Evolutionary conservation across 2,888 invertebrate species (phyloP).

Genomic region (Cephus pygmeus): DNA sequence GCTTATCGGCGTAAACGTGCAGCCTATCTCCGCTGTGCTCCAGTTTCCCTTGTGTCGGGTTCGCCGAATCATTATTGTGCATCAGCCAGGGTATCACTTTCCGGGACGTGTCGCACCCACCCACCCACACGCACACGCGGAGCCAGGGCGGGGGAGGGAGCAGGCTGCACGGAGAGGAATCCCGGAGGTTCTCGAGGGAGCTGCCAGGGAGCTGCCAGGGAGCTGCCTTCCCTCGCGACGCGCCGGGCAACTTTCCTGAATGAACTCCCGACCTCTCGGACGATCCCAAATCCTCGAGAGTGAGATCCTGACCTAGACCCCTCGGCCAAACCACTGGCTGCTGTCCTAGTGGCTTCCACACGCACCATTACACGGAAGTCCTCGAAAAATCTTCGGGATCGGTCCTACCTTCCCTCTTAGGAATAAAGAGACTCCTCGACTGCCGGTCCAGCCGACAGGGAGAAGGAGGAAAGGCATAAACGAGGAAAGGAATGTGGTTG

Average conservation of each 20-base stretch:
- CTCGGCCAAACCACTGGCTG: not conserved
- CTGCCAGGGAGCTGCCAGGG: not conserved
- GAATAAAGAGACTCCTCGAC: not conserved
- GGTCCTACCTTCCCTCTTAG: not conserved
- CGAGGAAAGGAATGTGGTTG: constrained; percentile 46
- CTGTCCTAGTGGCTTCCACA: not conserved
- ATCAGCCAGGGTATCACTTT: constrained; percentile 8
- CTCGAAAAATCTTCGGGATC: not conserved
- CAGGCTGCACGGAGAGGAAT: constrained; percentile 14
- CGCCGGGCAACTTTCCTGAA: not conserved
- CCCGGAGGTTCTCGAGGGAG: not conserved
- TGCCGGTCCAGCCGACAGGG: not conserved
- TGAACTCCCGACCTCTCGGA: constrained; percentile 2
- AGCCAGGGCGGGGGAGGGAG: constrained; percentile 23
- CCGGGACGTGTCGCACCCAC: not conserved
- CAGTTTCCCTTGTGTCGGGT: constrained; percentile 32
- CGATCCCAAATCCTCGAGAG: not conserved
- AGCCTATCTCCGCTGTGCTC: constrained; percentile 37
- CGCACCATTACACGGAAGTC: not conserved
- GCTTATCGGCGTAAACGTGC: constrained; percentile 39
- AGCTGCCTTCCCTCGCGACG: not conserved
- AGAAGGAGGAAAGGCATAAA: not conserved
- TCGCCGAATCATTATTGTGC: constrained; percentile 9
- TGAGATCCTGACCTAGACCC: constrained; percentile 5
- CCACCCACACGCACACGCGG: not conserved